phyloP scores from a whole-genome alignment of 2,797 vertebrate genomes.

The Acanthiza pusilla region DNA sequence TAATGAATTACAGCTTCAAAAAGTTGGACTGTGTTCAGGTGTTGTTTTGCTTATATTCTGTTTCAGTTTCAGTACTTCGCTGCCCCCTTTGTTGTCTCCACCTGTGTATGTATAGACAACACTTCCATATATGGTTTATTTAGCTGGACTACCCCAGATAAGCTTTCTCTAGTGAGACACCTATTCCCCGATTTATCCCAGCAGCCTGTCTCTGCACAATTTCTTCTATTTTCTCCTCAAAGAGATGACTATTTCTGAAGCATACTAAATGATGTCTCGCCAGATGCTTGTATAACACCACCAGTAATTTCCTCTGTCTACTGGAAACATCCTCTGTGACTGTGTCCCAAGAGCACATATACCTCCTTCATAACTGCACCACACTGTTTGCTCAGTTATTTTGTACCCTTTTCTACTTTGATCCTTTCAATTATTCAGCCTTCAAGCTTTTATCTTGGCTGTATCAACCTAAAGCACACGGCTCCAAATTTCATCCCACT shows the following conservation, averaged over 20 bases:
- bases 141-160: neutral
- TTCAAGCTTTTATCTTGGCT: neutral
- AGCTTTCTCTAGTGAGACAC: neutral
- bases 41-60: neutral
- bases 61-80: neutral
- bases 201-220: neutral
- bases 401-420: neutral
- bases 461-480: neutral
- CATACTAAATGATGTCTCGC: neutral
- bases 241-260: neutral
- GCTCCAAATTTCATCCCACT: neutral
- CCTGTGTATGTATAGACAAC: neutral
- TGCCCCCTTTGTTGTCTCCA: neutral
- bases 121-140: neutral
- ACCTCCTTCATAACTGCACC: neutral
- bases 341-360: neutral
- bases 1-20: neutral
- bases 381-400: rapidly evolving
- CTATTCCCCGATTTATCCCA: neutral
- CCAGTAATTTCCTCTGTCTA: neutral
- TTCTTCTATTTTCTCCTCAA: neutral
- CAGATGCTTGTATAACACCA: neutral
- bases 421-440: neutral
- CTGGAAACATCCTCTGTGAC: neutral
- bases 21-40: neutral